These are phyloP conservation scores for Sitta europaea DNA, from an alignment of 2,113 vertebrate genomes.

Conservation along the genomic window DNA sequence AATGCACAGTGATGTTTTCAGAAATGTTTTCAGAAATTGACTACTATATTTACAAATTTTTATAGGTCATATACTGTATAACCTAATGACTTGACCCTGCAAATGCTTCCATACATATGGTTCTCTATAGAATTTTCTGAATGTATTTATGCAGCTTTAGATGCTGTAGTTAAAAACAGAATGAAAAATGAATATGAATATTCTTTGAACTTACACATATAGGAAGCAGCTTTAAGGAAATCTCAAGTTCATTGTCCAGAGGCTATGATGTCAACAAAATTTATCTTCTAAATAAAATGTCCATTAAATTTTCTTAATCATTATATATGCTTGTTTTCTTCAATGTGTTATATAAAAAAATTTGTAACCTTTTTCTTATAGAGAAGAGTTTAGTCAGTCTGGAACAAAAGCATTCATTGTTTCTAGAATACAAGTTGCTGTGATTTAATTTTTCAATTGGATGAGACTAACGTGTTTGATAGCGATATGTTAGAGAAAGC, in stretches of 20 bases:
- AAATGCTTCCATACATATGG: background rate
- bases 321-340: background rate
- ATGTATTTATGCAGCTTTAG: background rate
- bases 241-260: background rate
- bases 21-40: background rate
- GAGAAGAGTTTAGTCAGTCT: background rate
- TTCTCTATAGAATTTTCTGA: background rate
- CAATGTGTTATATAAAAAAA: background rate
- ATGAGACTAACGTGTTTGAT: slow-evolving; percentile 4
- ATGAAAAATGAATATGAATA: background rate
- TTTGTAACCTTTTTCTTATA: background rate
- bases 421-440: background rate
- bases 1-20: background rate
- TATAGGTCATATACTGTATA: background rate
- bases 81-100: background rate
- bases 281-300: background rate
- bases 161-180: background rate
- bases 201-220: background rate
- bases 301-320: background rate
- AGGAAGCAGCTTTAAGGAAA: background rate
- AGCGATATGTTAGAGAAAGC: background rate
- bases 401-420: rapidly evolving
- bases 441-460: background rate
- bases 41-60: background rate
- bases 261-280: background rate